These are phyloP conservation scores for Coptodon rendalli DNA, from an alignment of 2,113 vertebrate genomes.

Conservation along the genomic window DNA sequence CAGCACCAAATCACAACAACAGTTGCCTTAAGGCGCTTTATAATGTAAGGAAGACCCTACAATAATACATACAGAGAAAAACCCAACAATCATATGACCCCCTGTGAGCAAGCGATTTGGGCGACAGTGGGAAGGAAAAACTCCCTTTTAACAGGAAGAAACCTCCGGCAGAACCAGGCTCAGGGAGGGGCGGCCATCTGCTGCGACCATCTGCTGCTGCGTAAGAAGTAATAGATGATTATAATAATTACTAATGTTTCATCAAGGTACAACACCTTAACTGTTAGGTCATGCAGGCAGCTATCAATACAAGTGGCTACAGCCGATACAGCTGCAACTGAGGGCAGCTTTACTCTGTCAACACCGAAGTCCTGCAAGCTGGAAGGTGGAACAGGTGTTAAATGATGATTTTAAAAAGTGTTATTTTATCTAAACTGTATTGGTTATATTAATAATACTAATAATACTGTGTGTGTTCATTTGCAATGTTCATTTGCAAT, in stretches of 20 bases:
- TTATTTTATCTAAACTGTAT: not conserved
- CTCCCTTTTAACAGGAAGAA: not conserved
- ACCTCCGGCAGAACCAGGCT: not conserved
- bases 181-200: not conserved
- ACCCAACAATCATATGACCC: rapidly evolving
- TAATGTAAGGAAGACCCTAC: not conserved
- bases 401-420: rapidly evolving
- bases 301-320: not conserved
- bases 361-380: rapidly evolving
- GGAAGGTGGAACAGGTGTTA: rapidly evolving
- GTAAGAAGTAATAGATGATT: not conserved
- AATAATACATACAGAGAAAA: not conserved
- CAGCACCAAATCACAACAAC: not conserved
- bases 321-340: not conserved
- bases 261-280: not conserved
- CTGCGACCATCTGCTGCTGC: not conserved
- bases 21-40: rapidly evolving
- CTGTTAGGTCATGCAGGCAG: not conserved
- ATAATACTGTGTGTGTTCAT: not conserved
- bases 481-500: not conserved
- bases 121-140: not conserved
- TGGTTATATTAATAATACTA: not conserved
- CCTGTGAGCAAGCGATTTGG: rapidly evolving
- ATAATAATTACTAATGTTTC: not conserved
- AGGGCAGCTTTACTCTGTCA: not conserved